phyloP scores from a whole-genome alignment of 2,113 vertebrate genomes.

The Piaya cayana region DNA sequence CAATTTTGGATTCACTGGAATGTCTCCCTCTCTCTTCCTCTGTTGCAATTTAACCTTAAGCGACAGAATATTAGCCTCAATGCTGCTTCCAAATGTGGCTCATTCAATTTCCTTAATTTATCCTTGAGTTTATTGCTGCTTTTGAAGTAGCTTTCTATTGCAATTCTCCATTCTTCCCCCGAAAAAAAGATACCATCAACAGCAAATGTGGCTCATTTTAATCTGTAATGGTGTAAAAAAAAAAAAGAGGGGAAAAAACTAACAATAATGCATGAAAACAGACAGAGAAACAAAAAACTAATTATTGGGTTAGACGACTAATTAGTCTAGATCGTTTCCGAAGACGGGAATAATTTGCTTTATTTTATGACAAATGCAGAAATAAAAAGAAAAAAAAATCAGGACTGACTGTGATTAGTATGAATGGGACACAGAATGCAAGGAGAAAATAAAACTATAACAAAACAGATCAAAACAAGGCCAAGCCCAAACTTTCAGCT shows the following conservation, averaged over 20 bases:
- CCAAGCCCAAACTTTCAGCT: conserved; percentile 75
- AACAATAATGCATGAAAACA: conserved; percentile 87
- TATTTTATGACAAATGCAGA: conserved; percentile 88
- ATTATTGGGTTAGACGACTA: conserved; percentile 88
- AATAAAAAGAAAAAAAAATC: conserved; percentile 83
- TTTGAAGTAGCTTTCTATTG: conserved; percentile 81
- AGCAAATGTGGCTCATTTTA: conserved; percentile 86
- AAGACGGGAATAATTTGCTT: conserved; percentile 86
- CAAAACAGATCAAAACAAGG: conserved; percentile 80
- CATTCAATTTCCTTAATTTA: conserved; percentile 90
- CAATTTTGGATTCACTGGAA: conserved; percentile 67
- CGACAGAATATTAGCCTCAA: conserved; percentile 84
- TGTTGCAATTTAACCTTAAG: conserved; percentile 86
- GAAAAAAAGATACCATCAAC: conserved; percentile 84
- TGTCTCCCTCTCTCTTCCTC: conserved; percentile 68
- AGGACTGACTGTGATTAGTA: conserved; percentile 83
- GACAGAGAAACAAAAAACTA: conserved; percentile 87
- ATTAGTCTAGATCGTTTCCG: conserved; percentile 86
- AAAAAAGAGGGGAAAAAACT: conserved; percentile 78
- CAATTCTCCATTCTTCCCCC: conserved; percentile 82
- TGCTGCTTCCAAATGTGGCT: conserved; percentile 84
- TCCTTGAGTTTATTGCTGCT: conserved; percentile 86
- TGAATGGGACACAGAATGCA: conserved; percentile 80
- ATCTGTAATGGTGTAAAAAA: conserved; percentile 84
- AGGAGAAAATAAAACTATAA: conserved; percentile 81